phyloP scores from a whole-genome alignment of 2,113 vertebrate genomes.

The Sylvia atricapilla region DNA sequence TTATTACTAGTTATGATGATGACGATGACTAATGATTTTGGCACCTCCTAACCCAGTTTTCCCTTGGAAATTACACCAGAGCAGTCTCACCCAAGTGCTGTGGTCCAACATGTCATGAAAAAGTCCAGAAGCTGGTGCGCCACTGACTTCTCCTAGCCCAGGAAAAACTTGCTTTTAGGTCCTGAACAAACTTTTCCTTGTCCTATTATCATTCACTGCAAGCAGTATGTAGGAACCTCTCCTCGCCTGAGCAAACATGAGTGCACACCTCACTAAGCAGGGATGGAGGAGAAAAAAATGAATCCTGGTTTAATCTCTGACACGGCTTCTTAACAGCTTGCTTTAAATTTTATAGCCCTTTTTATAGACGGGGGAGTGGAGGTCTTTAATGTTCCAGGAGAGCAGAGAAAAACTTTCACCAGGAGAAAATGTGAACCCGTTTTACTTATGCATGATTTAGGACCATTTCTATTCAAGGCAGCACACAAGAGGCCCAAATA shows the following conservation, averaged over 20 bases:
- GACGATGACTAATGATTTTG: not conserved
- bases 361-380: not conserved
- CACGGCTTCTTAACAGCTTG: not conserved
- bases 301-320: not conserved
- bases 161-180: not conserved
- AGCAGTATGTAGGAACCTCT: not conserved
- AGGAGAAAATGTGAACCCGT: not conserved
- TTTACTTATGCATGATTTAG: constrained; percentile 19
- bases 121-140: not conserved
- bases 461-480: constrained; percentile 51
- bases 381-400: constrained; percentile 19
- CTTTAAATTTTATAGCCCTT: constrained; percentile 15
- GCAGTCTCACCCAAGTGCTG: not conserved
- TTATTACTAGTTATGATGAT: not conserved
- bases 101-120: rapidly evolving
- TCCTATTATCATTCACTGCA: not conserved
- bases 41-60: not conserved
- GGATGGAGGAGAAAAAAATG: not conserved
- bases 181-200: not conserved
- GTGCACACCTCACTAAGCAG: not conserved
- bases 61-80: not conserved
- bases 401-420: constrained; percentile 15
- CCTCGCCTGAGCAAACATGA: not conserved
- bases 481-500: not conserved
- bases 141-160: not conserved